Evolutionary conservation across 2,113 vertebrate species (phyloP), one percentile per base, ranked within the genome.

Genomic region (Notothenia coriiceps): DNA sequence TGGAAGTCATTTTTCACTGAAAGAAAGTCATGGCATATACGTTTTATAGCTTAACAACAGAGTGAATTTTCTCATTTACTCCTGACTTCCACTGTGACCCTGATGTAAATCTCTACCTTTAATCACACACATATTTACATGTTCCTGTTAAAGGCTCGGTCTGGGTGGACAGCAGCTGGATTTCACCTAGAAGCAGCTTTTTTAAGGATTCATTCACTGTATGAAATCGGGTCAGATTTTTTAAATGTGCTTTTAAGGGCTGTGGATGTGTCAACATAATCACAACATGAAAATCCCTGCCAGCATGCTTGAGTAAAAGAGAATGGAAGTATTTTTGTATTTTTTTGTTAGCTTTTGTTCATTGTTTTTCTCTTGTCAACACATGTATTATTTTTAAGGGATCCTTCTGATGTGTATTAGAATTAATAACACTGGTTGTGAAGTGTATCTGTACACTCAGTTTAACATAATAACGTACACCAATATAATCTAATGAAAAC

Each of bases 181-280:
- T 66, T 47, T 80, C 72, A 89, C 72, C 74, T 51, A 57, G 75
- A 82, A 86, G 56, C 71, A 65, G 47, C 49, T 83, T 81, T 87
- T 55, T 89, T 82, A 77, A 79, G 62, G 80, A 80, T 79, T 77
- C 74, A 88, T 63, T 76, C 79, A 90, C 71, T 9, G 6, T 74
- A 52, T 47, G 51, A 62, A 88, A 81, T 66, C 5, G 33, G 82
- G 77, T 82, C 84, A 83, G 20, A 82, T 61, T 83, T 82, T 79
- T 74, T 79, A 54, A 9, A 25, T 82, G 87, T 85, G 65, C 79
- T 57, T 61, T 81, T 70, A 74, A 64, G 35, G 55, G 47, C 5
- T 78, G 70, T 66, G 22, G 63, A 77, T 79, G 43, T 81, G 43
- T 70, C 75, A 59, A 71, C 40, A 20, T 55, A 17, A 55, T 57